phyloP scores from a whole-genome alignment of 2,888 invertebrate genomes.

The Nymphalis c-album region DNA sequence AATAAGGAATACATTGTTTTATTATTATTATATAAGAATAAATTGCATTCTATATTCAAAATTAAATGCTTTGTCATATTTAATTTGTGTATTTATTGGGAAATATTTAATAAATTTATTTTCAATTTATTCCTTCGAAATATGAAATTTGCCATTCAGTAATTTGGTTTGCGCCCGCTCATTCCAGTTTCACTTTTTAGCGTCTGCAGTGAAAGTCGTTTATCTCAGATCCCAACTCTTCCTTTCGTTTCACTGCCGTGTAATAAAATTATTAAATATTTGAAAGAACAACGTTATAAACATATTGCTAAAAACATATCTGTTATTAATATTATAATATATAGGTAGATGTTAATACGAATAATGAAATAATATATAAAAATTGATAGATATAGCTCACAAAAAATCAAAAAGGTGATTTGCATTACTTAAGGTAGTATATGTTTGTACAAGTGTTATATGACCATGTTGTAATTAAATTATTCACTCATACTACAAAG shows the following conservation, averaged over 20 bases:
- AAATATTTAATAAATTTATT: background rate
- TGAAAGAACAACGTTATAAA: slow-evolving; percentile 8
- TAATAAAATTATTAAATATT: slow-evolving; percentile 35
- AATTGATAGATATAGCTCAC: background rate
- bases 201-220: slow-evolving; percentile 73
- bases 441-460: slow-evolving; percentile 25
- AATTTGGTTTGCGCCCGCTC: slow-evolving; percentile 54
- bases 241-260: slow-evolving; percentile 57
- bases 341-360: too few species aligned
- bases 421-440: slow-evolving; percentile 21
- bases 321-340: background rate
- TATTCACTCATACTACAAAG: slow-evolving; percentile 10
- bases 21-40: background rate
- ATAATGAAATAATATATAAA: background rate
- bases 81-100: background rate
- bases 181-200: slow-evolving; percentile 79
- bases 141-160: slow-evolving; percentile 49
- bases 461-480: slow-evolving; percentile 2
- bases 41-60: too few species aligned
- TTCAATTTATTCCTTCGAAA: slow-evolving; percentile 16
- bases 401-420: slow-evolving; percentile 17
- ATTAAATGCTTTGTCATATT: too few species aligned
- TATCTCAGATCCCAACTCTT: slow-evolving; percentile 68
- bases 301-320: background rate
- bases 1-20: background rate